Base-by-base conservation (phyloP, 1,140 invertebrate species). In the Diprion similis region DNA sequence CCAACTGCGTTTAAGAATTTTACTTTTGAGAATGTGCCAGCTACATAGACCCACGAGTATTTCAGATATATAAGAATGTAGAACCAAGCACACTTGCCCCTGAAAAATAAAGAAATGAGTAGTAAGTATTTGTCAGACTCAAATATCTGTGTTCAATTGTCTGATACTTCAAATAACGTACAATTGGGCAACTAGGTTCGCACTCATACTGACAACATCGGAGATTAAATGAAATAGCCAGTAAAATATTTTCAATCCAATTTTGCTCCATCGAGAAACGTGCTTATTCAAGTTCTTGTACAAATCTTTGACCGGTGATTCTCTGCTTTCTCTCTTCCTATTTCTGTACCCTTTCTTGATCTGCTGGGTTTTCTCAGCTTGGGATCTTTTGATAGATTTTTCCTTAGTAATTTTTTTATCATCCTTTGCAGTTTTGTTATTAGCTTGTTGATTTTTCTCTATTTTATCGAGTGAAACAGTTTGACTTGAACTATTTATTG, bases 171-270 rank as follows among this genome's bases (percentile, higher is more conserved):
- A 70, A 70, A 78, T 81, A 76, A 92, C 92, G 93, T 89, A 94
- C 93, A 93, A 87, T 80, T 95, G 93, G 83, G 92, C 90, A 37
- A 92, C 89, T 73, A 95, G 89, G 86, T 94, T 93, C 64, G 91
- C 89, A 80, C 94, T 95, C 88, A 95, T 92, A 68, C 91, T 91
- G 71, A 92, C 90, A 74, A 95, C 93, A 84, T 95, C 94, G 72
- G 91, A 94, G 9, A 96, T 90, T 70, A 96, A 85, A 87, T 94
- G 92, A 66, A 94, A 86, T 66, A 96, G 90, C 95, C 95, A 96
- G 70, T 92, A 89, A 72, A 94, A 81, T 73, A 93, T 89, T 76
- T 92, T 92, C 71, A 92, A 87, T 24, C 90, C 90, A 18, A 92
- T 90, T 78, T 91, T 91, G 81, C 91, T 92, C 93, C 93, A 95